phyloP scores from a whole-genome alignment of 2,113 vertebrate genomes.

The Pao palembangensis region DNA sequence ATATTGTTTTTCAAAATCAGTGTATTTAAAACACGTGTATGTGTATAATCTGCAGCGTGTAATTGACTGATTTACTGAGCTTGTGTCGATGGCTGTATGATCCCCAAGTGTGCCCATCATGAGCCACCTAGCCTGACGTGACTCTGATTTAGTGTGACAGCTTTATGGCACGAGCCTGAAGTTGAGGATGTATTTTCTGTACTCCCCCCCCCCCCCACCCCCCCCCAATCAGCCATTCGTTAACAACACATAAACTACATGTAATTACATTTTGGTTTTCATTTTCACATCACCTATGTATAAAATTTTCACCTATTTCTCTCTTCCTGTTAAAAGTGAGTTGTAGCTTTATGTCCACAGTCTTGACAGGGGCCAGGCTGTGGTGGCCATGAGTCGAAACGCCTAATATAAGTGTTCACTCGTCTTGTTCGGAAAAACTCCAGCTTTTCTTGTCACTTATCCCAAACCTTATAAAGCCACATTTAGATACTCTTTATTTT shows the following conservation, averaged over 20 bases:
- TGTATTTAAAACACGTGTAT: background rate
- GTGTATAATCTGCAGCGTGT: constrained; percentile 7
- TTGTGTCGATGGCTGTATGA: constrained; percentile 51
- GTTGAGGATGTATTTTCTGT: constrained; percentile 77
- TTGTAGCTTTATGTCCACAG: constrained; percentile 64
- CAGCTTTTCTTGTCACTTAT: background rate
- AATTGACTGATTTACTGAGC: constrained; percentile 21
- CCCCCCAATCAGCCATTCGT: constrained; percentile 73
- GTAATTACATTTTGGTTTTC: constrained; percentile 77
- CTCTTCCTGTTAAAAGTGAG: constrained; percentile 72
- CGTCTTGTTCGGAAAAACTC: constrained; percentile 4
- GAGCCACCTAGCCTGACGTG: constrained; percentile 65
- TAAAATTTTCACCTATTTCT: constrained; percentile 80
- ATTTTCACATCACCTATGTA: constrained; percentile 73
- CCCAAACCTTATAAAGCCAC: background rate
- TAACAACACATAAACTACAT: constrained; percentile 80
- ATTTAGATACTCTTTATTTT: constrained; percentile 24
- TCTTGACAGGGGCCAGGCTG: constrained; percentile 27
- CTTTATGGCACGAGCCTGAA: constrained; percentile 72
- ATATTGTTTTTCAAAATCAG: no score
- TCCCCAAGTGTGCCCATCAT: constrained; percentile 19
- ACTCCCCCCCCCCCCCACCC: constrained; percentile 59
- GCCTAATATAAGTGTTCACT: constrained; percentile 22
- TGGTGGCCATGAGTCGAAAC: constrained; percentile 17
- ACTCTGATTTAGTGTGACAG: constrained; percentile 77